Conservation (phyloP, 2,113 vertebrate species). For the Sebastes fasciatus region DNA sequence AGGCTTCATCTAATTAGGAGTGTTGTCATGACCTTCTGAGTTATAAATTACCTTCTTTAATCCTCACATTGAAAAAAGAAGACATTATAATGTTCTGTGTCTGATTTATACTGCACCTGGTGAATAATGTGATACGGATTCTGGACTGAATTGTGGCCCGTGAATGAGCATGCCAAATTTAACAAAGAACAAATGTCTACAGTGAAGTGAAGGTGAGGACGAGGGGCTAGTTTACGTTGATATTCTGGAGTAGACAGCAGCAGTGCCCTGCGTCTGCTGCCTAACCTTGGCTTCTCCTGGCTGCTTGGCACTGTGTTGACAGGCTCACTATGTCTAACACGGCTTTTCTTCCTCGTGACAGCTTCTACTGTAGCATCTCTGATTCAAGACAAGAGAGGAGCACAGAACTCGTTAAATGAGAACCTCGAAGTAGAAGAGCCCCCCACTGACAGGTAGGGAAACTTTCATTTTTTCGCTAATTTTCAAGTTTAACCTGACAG, state of each 20-base stretch:
- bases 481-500: slow-evolving; percentile 14
- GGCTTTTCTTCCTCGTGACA: slow-evolving; percentile 60
- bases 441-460: slow-evolving; percentile 25
- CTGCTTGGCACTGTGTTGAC: slow-evolving; percentile 61
- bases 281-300: slow-evolving; percentile 64
- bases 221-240: slow-evolving; percentile 28
- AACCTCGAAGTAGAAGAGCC: slow-evolving; percentile 25
- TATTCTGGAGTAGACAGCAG: slow-evolving; percentile 47
- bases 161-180: background rate
- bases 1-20: background rate
- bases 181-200: slow-evolving; percentile 4
- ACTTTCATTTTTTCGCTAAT: slow-evolving; percentile 26
- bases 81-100: background rate
- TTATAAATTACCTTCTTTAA: slow-evolving; percentile 8
- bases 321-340: slow-evolving; percentile 62
- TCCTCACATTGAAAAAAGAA: background rate
- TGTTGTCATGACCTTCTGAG: slow-evolving; percentile 6
- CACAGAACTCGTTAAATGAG: slow-evolving; percentile 54
- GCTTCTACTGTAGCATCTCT: slow-evolving; percentile 44
- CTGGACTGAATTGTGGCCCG: background rate
- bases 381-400: slow-evolving; percentile 55
- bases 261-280: slow-evolving; percentile 46
- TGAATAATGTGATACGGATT: slow-evolving; percentile 15
- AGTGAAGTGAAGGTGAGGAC: slow-evolving; percentile 6
- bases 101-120: background rate